Percentiles rank a stretch among this genome's conserved stretches.
These are phyloP conservation scores for Rhodinocichla rosea DNA, from an alignment of 2,113 vertebrate genomes.

Conservation along the genomic window DNA sequence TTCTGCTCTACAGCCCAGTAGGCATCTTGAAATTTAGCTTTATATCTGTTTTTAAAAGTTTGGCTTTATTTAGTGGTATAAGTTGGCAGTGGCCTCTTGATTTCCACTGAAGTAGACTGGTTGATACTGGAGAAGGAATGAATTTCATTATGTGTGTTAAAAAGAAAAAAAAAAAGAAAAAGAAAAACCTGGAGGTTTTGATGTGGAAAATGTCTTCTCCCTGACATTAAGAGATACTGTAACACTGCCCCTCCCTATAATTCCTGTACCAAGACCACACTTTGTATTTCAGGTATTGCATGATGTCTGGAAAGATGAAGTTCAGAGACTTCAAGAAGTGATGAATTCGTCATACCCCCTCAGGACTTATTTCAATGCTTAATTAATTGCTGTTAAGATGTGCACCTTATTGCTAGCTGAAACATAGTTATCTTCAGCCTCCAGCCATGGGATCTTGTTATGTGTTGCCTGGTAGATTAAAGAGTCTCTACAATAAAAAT, in stretches of 20 bases:
- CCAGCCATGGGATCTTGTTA: constrained; percentile 15
- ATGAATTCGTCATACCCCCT: neutral
- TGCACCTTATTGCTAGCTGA: neutral
- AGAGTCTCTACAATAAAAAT: neutral
- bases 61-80: neutral
- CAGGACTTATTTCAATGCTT: neutral
- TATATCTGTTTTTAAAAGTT: neutral
- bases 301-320: neutral
- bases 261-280: neutral
- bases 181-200: neutral
- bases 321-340: neutral
- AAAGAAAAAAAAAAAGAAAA: neutral
- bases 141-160: neutral
- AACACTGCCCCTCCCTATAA: neutral
- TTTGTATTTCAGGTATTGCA: neutral
- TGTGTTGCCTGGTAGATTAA: neutral
- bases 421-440: neutral
- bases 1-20: neutral
- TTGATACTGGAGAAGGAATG: neutral
- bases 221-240: neutral
- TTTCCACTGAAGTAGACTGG: neutral
- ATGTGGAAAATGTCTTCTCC: neutral
- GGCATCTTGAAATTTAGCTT: neutral
- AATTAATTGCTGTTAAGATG: constrained; percentile 18
- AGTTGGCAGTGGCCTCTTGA: neutral